A percentile compares a stretch with the other conserved stretches of the same genome.
phyloP scores from a whole-genome alignment of 1,140 invertebrate species.

The Hycleus cichorii region DNA sequence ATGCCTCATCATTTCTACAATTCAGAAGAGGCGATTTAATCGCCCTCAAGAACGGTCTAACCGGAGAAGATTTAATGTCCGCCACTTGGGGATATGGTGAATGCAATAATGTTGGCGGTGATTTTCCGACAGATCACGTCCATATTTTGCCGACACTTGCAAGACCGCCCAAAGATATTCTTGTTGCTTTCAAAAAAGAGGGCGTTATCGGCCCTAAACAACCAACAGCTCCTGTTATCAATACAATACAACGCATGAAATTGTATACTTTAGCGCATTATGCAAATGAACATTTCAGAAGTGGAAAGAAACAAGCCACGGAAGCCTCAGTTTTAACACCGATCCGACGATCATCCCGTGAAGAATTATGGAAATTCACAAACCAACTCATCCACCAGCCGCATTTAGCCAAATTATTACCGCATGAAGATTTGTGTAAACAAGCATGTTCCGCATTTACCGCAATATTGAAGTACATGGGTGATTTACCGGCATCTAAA shows the following conservation, averaged over 20 bases:
- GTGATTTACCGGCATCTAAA: slow-evolving; percentile 75
- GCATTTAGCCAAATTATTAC: slow-evolving; percentile 72
- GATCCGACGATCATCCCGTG: slow-evolving; percentile 46
- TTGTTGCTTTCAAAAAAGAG: slow-evolving; percentile 53
- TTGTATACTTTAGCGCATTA: slow-evolving; percentile 78
- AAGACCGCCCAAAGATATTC: slow-evolving; percentile 56
- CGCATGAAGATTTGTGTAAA: slow-evolving; percentile 66
- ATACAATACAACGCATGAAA: slow-evolving; percentile 53
- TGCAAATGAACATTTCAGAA: slow-evolving; percentile 74
- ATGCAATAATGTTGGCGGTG: slow-evolving; percentile 62
- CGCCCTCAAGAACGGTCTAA: slow-evolving; percentile 64
- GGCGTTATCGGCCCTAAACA: slow-evolving; percentile 42
- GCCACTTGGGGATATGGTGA: slow-evolving; percentile 68
- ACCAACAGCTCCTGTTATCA: slow-evolving; percentile 42
- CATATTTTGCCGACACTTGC: slow-evolving; percentile 79
- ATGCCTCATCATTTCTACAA: slow-evolving; percentile 25
- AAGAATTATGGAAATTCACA: slow-evolving; percentile 76
- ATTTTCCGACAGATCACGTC: slow-evolving; percentile 81
- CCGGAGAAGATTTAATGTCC: slow-evolving; percentile 66
- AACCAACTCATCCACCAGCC: slow-evolving; percentile 79
- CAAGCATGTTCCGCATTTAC: slow-evolving; percentile 65
- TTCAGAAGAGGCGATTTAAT: slow-evolving; percentile 80
- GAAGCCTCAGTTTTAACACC: slow-evolving; percentile 57
- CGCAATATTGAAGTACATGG: slow-evolving; percentile 92
- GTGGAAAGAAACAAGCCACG: slow-evolving; percentile 48